These are phyloP conservation scores for Clavelina lepadiformis DNA, from an alignment of 23 tunicate genomes.

Conservation along the genomic window DNA sequence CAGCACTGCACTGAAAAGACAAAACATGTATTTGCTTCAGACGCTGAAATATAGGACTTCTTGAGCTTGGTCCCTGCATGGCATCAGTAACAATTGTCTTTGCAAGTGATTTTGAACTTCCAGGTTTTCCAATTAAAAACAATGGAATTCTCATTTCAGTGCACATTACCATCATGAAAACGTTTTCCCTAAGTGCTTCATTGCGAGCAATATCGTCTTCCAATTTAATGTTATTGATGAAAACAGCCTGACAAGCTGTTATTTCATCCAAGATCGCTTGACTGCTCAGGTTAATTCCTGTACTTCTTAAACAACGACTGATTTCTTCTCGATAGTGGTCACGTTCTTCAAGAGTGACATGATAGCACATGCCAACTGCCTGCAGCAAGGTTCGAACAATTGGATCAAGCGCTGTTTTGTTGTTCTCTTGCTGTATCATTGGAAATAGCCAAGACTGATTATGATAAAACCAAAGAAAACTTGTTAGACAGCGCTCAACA, in stretches of 20 bases:
- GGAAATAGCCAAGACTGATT: constrained; percentile 30
- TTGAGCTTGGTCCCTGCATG: constrained; percentile 61
- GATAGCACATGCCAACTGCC: constrained; percentile 68
- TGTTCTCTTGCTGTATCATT: neutral
- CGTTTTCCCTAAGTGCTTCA: constrained; percentile 79
- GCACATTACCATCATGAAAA: constrained; percentile 77
- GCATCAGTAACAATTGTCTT: constrained; percentile 65
- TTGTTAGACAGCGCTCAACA: constrained; percentile 58
- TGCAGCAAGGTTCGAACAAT: constrained; percentile 25
- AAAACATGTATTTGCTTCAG: constrained; percentile 65
- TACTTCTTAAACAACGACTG: neutral
- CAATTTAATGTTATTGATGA: constrained; percentile 24
- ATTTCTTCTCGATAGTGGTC: constrained; percentile 19
- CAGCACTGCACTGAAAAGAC: constrained; percentile 78
- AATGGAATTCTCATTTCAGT: constrained; percentile 69
- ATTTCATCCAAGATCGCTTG: constrained; percentile 27
- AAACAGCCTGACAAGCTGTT: constrained; percentile 44
- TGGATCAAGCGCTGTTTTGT: neutral
- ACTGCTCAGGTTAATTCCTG: neutral
- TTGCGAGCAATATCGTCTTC: constrained; percentile 66
- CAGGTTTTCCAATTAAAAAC: constrained; percentile 78
- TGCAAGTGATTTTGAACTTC: constrained; percentile 85
- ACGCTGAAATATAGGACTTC: constrained; percentile 27
- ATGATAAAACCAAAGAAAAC: constrained; percentile 48
- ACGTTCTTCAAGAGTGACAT: constrained; percentile 57